These are phyloP conservation scores for Pampus argenteus DNA, from an alignment of 2,797 vertebrate genomes.

Conservation along the genomic window DNA sequence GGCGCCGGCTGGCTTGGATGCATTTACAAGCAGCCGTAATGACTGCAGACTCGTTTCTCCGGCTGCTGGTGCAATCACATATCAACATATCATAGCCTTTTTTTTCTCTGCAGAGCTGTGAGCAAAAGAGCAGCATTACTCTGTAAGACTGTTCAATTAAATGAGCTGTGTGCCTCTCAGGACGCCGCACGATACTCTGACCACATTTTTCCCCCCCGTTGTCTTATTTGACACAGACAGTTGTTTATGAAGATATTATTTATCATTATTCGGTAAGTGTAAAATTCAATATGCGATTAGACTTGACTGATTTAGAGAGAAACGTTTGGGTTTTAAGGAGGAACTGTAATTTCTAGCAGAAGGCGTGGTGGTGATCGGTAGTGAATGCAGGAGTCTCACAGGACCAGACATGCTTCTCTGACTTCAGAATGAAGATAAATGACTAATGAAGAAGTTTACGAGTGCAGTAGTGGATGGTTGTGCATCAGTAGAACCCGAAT, in stretches of 20 bases:
- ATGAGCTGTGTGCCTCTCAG: slow-evolving; percentile 33
- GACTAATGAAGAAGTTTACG: not conserved
- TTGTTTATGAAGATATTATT: not conserved
- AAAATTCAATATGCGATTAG: not conserved
- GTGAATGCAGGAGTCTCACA: not conserved
- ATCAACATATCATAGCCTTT: slow-evolving; percentile 50
- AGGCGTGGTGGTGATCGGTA: not conserved
- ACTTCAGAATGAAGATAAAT: slow-evolving; percentile 8
- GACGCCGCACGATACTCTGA: slow-evolving; percentile 5
- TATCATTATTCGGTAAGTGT: not conserved
- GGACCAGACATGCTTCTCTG: not conserved
- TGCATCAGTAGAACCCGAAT: not conserved
- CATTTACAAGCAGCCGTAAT: slow-evolving; percentile 79
- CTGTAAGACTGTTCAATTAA: slow-evolving; percentile 38
- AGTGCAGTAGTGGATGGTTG: not conserved
- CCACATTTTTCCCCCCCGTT: not conserved
- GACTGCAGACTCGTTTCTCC: slow-evolving; percentile 72
- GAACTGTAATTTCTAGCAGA: not conserved
- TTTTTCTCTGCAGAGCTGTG: slow-evolving; percentile 25
- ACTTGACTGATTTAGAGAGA: not conserved
- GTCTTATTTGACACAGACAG: not conserved
- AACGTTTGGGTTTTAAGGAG: not conserved
- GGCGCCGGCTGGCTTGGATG: slow-evolving; percentile 72
- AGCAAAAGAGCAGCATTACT: slow-evolving; percentile 51
- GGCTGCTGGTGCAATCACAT: slow-evolving; percentile 69